Percentiles rank a stretch among this genome's conserved stretches.
Evolutionary conservation across 2,888 invertebrate genomes (phyloP).

Genomic region (Dasypogon diadema): DNA sequence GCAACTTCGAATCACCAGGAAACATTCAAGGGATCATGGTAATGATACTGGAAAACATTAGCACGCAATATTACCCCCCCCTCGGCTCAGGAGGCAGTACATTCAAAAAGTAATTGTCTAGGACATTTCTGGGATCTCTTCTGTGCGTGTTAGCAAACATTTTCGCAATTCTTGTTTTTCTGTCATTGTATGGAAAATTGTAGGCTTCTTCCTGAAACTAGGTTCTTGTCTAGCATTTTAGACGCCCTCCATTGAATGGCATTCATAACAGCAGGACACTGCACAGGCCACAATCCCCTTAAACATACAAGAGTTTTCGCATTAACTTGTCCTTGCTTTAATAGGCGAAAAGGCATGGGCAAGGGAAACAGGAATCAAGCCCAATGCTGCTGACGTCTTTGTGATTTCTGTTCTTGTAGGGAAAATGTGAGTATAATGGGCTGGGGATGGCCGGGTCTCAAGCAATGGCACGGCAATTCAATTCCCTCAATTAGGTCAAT

Average conservation of each 20-base stretch:
- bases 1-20: no score
- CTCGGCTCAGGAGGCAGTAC: neutral
- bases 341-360: neutral
- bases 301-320: conserved; percentile 20
- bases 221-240: conserved; percentile 6
- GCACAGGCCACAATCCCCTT: neutral
- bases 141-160: conserved; percentile 9
- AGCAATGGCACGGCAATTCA: conserved; percentile 5
- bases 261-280: conserved; percentile 10
- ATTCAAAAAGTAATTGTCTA: conserved; percentile 18
- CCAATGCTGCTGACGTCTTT: neutral
- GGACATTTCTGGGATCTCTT: neutral
- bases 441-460: neutral
- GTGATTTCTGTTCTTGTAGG: conserved; percentile 3
- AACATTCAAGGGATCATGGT: no score
- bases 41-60: no score
- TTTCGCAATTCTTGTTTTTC: conserved; percentile 6
- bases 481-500: conserved; percentile 24
- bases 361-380: neutral
- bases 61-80: neutral
- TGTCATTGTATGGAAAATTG: neutral
- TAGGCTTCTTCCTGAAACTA: neutral
- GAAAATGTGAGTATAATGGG: conserved; percentile 19
- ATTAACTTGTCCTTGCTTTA: conserved; percentile 1
- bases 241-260: neutral